Conservation (phyloP, 2,113 vertebrate species). For the Ictidomys tridecemlineatus region DNA sequence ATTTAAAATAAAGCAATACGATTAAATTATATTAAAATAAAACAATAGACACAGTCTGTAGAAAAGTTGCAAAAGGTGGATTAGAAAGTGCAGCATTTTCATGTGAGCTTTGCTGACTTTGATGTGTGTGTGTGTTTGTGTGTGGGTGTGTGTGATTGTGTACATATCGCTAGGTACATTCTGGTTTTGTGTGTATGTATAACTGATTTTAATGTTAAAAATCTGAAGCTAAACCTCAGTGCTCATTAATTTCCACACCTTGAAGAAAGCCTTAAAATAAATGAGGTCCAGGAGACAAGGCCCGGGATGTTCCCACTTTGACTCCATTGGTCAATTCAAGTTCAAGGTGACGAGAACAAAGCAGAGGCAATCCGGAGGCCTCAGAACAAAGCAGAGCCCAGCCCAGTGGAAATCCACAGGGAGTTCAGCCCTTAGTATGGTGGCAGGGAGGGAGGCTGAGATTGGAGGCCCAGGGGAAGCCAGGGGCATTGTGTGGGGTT, state of each 20-base stretch:
- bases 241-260: not conserved
- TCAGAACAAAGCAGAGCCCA: not conserved
- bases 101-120: not conserved
- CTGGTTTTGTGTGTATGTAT: not conserved
- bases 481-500: accelerated
- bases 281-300: not conserved
- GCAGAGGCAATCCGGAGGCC: no score
- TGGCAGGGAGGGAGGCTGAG: not conserved
- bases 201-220: not conserved
- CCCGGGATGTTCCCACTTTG: not conserved
- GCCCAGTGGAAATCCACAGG: not conserved
- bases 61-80: not conserved
- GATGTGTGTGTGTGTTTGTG: not conserved
- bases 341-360: no score
- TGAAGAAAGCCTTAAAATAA: not conserved
- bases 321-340: not conserved
- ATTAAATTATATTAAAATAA: not conserved
- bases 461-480: not conserved
- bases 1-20: not conserved
- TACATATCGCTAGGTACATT: not conserved
- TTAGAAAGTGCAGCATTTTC: not conserved
- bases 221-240: not conserved
- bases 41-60: not conserved
- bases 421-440: no score
- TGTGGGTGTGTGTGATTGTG: not conserved